Conservation (phyloP, 2,888 invertebrate genomes). For the Ectemnius continuus region DNA sequence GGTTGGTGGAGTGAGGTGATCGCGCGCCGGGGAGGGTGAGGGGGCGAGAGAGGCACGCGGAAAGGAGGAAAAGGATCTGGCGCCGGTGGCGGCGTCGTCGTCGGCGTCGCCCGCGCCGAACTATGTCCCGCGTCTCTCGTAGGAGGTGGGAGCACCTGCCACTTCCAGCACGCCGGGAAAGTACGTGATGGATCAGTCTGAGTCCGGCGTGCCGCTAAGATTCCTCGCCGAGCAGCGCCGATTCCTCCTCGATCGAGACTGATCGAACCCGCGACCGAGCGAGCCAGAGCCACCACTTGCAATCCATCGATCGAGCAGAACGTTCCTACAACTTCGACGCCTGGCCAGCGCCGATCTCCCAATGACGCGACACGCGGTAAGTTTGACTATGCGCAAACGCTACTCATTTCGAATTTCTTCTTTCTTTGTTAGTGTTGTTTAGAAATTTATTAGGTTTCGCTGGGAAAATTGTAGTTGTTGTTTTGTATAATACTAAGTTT, state of each 20-base stretch:
- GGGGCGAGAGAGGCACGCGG: not conserved
- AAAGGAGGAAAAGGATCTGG: not conserved
- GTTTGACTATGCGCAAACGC: too few species aligned
- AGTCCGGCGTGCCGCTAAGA: constrained; percentile 42
- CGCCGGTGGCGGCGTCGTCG: constrained; percentile 14
- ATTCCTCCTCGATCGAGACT: constrained; percentile 38
- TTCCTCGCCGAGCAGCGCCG: constrained; percentile 27
- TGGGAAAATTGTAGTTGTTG: too few species aligned
- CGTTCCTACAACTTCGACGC: constrained; percentile 5
- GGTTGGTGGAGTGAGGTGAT: too few species aligned
- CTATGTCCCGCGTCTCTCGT: constrained; percentile 35
- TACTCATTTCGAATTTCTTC: too few species aligned
- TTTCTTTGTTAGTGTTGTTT: too few species aligned
- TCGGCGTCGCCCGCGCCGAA: constrained; percentile 3
- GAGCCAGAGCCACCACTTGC: too few species aligned
- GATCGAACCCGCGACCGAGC: too few species aligned
- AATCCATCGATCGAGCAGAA: not conserved
- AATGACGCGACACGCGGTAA: constrained; percentile 26
- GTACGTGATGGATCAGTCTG: constrained; percentile 57
- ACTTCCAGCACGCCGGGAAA: constrained; percentile 41
- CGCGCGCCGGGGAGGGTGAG: too few species aligned
- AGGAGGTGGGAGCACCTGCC: constrained; percentile 56
- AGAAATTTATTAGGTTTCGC: too few species aligned
- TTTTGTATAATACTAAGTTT: too few species aligned
- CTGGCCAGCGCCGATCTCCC: constrained; percentile 19